Conservation (phyloP, 2,888 invertebrate species). For the Leptodirus hochenwartii region DNA sequence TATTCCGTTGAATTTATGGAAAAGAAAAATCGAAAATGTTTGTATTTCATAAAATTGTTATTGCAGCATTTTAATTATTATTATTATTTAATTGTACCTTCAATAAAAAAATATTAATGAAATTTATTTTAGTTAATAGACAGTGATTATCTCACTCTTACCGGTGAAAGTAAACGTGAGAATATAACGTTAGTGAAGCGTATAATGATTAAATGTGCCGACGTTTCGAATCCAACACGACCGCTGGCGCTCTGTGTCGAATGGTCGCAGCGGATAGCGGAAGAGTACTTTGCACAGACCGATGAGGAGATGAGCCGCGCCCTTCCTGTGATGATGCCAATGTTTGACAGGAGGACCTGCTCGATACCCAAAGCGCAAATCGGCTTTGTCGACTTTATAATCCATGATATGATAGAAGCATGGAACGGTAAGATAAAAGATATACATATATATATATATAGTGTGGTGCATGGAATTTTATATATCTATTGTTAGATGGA, state of each 20-base stretch:
- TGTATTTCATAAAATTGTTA: too few relatives aligned
- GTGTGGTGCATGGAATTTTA: conserved; percentile 2
- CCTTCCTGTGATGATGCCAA: conserved; percentile 94
- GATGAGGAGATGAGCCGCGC: conserved; percentile 83
- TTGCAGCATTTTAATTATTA: too few relatives aligned
- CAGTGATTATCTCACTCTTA: too few relatives aligned
- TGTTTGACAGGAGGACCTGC: conserved; percentile 88
- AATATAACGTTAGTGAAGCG: conserved; percentile 75
- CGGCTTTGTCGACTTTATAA: conserved; percentile 94
- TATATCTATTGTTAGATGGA: too few relatives aligned
- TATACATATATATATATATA: not conserved
- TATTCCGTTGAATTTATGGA: too few relatives aligned
- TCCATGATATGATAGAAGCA: conserved; percentile 93
- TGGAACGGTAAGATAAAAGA: conserved; percentile 61
- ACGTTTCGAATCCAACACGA: conserved; percentile 91
- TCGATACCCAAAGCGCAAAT: conserved; percentile 96
- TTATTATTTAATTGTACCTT: too few relatives aligned
- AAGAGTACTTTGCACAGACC: conserved; percentile 95
- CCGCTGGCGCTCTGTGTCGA: conserved; percentile 69
- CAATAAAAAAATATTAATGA: too few relatives aligned
- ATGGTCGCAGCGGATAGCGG: conserved; percentile 92
- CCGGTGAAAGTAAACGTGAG: conserved; percentile 50
- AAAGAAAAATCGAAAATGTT: too few relatives aligned
- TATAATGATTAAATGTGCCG: conserved; percentile 97
- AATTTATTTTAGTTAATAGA: too few relatives aligned